Evolutionary conservation across 2,888 invertebrate genomes (phyloP).

Genomic region (Ryuthela nishihirai): DNA sequence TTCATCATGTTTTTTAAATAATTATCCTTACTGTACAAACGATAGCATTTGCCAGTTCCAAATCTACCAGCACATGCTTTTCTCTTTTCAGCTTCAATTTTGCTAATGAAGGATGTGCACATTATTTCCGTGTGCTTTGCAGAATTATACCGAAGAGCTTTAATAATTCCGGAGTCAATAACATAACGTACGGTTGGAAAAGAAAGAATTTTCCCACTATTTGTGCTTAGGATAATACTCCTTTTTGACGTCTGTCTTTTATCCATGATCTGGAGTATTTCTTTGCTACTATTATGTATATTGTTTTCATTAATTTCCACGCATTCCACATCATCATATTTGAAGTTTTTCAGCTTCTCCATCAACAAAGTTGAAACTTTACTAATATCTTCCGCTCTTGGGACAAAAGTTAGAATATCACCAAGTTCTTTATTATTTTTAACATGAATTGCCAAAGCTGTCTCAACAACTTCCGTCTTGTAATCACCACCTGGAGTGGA

Average conservation of each 20-base stretch:
- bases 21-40: conserved; percentile 18
- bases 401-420: conserved; percentile 17
- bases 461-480: conserved; percentile 7
- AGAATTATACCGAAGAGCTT: conserved; percentile 4
- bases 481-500: conserved; percentile 7
- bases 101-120: conserved; percentile 7
- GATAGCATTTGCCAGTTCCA: conserved; percentile 13
- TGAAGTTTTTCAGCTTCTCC: background rate
- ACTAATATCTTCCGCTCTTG: conserved; percentile 6
- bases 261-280: no score
- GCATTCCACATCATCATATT: background rate
- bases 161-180: conserved; percentile 15
- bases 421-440: conserved; percentile 13
- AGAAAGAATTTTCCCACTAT: conserved; percentile 5
- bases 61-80: conserved; percentile 9
- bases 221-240: conserved; percentile 6
- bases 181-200: conserved; percentile 12
- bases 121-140: conserved; percentile 3
- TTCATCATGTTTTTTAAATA: conserved; percentile 18
- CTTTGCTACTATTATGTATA: no score
- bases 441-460: conserved; percentile 12
- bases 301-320: conserved; percentile 9
- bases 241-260: no score
- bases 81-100: conserved; percentile 2
- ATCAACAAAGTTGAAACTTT: background rate